Conservation (phyloP, 1,140 invertebrate species). For the Hestina assimilis region DNA sequence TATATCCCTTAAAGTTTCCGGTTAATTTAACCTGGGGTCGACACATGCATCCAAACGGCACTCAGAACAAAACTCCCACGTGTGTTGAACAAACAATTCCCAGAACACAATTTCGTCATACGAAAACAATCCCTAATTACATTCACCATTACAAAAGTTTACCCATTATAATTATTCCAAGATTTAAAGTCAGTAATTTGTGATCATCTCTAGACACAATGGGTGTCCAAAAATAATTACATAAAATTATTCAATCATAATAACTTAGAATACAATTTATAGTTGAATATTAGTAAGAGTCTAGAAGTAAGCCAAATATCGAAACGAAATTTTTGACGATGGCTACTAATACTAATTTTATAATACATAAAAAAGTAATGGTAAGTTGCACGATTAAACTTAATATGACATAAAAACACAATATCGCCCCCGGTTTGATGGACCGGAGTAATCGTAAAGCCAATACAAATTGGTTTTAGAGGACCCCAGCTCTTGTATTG, state of each 20-base stretch:
- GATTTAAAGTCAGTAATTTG: slow-evolving; percentile 4
- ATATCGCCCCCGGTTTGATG: slow-evolving; percentile 59
- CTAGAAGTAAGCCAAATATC: background rate
- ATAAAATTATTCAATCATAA: background rate
- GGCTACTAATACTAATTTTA: slow-evolving; percentile 4
- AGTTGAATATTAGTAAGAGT: background rate
- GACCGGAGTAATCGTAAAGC: slow-evolving; percentile 49
- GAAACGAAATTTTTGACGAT: background rate
- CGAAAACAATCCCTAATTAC: slow-evolving; percentile 19
- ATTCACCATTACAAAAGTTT: slow-evolving; percentile 6
- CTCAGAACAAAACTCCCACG: slow-evolving; percentile 11
- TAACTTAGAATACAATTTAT: background rate
- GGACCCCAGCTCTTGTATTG: slow-evolving; percentile 36
- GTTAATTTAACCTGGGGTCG: slow-evolving; percentile 58
- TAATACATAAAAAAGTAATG: slow-evolving; percentile 3
- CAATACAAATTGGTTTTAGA: slow-evolving; percentile 62
- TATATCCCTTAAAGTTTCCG: slow-evolving; percentile 57
- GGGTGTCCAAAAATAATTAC: slow-evolving; percentile 17
- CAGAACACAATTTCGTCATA: slow-evolving; percentile 16
- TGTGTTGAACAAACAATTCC: slow-evolving; percentile 17
- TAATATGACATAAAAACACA: slow-evolving; percentile 55
- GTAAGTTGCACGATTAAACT: slow-evolving; percentile 50
- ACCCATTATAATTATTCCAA: slow-evolving; percentile 4
- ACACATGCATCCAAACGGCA: slow-evolving; percentile 19
- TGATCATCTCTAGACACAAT: background rate